phyloP scores from a whole-genome alignment of 2,113 vertebrate genomes.

The Rhabdomys dilectus region DNA sequence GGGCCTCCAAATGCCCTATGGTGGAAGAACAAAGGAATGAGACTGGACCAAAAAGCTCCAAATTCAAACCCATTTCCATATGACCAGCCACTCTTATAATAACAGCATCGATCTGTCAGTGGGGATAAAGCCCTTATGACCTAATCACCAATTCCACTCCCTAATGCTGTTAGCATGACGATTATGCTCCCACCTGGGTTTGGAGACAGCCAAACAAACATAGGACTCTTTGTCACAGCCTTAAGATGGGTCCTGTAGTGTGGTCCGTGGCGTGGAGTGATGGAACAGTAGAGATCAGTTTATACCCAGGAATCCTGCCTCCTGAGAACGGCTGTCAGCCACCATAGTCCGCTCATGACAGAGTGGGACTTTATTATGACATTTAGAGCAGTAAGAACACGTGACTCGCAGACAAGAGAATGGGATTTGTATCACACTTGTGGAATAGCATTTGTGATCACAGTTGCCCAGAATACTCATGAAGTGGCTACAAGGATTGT shows the following conservation, averaged over 20 bases:
- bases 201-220: not conserved
- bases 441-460: not conserved
- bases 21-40: not conserved
- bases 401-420: not conserved
- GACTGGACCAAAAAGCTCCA: not conserved
- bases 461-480: not conserved
- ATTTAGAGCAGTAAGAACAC: not conserved
- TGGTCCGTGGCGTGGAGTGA: not conserved
- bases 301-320: not conserved
- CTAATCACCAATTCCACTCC: not conserved
- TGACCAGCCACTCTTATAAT: not conserved
- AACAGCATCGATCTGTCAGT: too few species aligned
- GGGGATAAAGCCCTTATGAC: not conserved
- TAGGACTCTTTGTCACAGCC: not conserved
- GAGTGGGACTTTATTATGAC: not conserved
- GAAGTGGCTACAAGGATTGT: not conserved
- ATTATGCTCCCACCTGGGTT: not conserved
- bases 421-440: not conserved
- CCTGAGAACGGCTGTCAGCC: not conserved
- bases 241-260: not conserved
- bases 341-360: rapidly evolving
- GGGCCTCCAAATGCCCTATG: not conserved
- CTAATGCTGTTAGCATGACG: not conserved
- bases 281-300: not conserved
- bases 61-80: not conserved